Base-by-base conservation (phyloP, 2,797 vertebrate species). In the Trematomus bernacchii region DNA sequence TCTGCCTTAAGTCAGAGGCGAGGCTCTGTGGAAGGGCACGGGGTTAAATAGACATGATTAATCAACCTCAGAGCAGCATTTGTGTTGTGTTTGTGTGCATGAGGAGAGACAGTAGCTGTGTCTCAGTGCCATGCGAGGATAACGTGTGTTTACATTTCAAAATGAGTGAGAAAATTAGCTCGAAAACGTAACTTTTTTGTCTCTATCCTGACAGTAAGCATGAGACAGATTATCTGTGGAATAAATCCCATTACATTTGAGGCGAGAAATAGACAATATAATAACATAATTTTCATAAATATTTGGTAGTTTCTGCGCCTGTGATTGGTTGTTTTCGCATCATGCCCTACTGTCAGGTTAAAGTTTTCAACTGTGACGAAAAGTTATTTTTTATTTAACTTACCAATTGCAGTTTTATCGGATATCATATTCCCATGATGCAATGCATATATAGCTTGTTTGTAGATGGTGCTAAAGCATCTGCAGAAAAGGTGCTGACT, bases 21-120 rank as follows among this genome's bases (percentile, higher is more conserved):
- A 48, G 79, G 61, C 50, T 1, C 66, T 58, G 81, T 27, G 33
- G 59, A 86, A 82, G 88, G 88, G 59, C 83, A 30, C 0, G 0
- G 18, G 91, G 90, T 91, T 89, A 92, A 92, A 90, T 54, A 82
- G 84, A 86, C 82, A 71, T 82, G 83, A 91, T 92, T 83, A 89
- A 90, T 92, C 83, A 80, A 76, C 63, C 51, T 18, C 27, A 65
- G 50, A 73, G 21, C 13, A 46, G 52, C 11, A 60, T 52, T 21
- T 52, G 16, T 16, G n/a, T 64, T 18, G 4, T 15, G 16, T 18
- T 7, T n/a, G 16, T 48, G 16, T 48, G 18, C n/a, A 4, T 21
- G 46, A 10, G 18, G 19, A n/a, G 8, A 13, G 63, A 68, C 10
- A 42, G 21, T 19, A 73, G 47, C n/a, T 47, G 21, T 40, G 3